Percentiles rank a stretch among this genome's conserved stretches.
Conservation (phyloP, 2,113 vertebrate species). For the Paratilapia polleni region DNA sequence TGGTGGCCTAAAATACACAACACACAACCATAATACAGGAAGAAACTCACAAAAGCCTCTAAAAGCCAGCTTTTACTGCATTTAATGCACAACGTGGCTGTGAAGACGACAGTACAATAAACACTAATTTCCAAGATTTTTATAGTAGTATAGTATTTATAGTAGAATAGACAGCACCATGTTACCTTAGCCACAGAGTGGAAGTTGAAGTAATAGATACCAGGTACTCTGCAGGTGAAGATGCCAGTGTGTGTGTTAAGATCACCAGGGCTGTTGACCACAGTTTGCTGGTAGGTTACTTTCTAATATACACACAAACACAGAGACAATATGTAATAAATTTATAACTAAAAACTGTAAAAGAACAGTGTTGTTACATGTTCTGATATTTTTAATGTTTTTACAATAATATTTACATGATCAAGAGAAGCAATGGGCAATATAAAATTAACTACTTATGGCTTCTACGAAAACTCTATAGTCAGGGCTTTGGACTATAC, state of each 20-base stretch:
- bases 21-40: not conserved
- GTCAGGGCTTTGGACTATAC: not conserved
- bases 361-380: not conserved
- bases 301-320: not conserved
- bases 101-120: not conserved
- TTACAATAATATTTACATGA: too few species aligned
- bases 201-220: conserved; percentile 69
- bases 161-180: not conserved
- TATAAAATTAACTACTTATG: not conserved
- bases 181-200: conserved; percentile 50
- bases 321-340: not conserved
- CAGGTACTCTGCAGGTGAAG: conserved; percentile 54
- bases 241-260: not conserved
- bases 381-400: not conserved
- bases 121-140: not conserved
- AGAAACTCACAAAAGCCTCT: not conserved
- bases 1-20: conserved; percentile 39
- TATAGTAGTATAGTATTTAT: not conserved
- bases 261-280: conserved; percentile 20
- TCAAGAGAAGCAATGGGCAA: not conserved
- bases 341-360: not conserved
- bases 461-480: not conserved
- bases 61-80: not conserved
- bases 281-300: not conserved
- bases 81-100: not conserved